Percentiles rank a stretch among this genome's conserved stretches.
These are phyloP conservation scores for Podarcis lilfordi DNA, from an alignment of 2,797 vertebrate genomes.

Conservation along the genomic window DNA sequence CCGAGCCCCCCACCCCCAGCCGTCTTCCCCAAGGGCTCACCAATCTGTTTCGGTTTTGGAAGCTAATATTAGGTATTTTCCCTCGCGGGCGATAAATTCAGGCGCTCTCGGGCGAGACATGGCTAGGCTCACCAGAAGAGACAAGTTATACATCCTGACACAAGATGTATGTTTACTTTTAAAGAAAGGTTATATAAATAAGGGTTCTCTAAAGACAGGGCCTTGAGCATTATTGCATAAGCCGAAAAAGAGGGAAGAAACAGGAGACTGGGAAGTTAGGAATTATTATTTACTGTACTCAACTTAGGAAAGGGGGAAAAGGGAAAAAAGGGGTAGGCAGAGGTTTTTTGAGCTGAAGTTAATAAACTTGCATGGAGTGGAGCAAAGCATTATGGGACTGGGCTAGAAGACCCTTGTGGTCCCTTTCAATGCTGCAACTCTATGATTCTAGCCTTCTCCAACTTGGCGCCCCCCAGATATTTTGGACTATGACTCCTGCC, in stretches of 20 bases:
- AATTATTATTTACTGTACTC: background rate
- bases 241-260: background rate
- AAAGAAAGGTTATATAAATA: slow-evolving; percentile 1
- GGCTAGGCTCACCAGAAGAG: background rate
- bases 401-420: too few relatives aligned
- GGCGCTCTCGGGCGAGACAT: background rate
- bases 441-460: too few relatives aligned
- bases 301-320: background rate
- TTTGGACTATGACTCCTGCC: too few relatives aligned
- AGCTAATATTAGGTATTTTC: background rate
- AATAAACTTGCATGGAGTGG: background rate
- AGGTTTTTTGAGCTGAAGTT: background rate
- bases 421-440: too few relatives aligned
- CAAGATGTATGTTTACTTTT: background rate
- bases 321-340: background rate
- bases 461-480: too few relatives aligned
- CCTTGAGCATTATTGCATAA: background rate
- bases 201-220: background rate
- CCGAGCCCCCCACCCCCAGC: too few relatives aligned
- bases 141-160: slow-evolving; percentile 1
- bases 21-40: background rate
- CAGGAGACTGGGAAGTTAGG: too few relatives aligned
- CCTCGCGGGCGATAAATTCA: background rate
- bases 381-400: background rate
- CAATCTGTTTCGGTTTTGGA: background rate